These are phyloP conservation scores for Hypothenemus hampei DNA, from an alignment of 1,140 invertebrate genomes.

Conservation along the genomic window DNA sequence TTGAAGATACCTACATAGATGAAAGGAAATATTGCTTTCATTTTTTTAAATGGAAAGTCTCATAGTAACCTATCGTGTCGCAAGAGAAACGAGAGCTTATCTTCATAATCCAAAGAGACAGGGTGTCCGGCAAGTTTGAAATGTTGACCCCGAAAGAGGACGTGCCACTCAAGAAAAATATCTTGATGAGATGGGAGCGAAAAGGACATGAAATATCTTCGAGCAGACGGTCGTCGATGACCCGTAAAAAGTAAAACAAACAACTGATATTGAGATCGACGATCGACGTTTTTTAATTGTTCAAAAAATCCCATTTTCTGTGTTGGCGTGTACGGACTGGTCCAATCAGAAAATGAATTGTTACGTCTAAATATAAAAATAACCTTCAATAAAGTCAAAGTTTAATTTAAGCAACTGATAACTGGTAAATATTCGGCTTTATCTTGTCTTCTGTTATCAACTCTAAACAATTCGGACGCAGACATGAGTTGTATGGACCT, in stretches of 20 bases:
- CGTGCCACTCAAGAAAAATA: constrained; percentile 4
- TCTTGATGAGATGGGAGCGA: constrained; percentile 10
- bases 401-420: constrained; percentile 15
- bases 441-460: neutral
- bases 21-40: no score
- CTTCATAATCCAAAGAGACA: constrained; percentile 21
- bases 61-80: no score
- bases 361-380: constrained; percentile 1
- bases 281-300: neutral
- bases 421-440: constrained; percentile 4
- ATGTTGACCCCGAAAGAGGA: constrained; percentile 22
- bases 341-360: neutral
- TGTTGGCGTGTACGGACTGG: neutral
- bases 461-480: constrained; percentile 8
- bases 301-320: no score
- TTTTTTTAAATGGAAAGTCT: no score
- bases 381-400: constrained; percentile 9
- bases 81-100: constrained; percentile 6
- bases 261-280: no score
- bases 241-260: constrained; percentile 21
- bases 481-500: constrained; percentile 12
- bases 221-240: constrained; percentile 24
- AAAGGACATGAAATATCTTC: constrained; percentile 20
- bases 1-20: no score
- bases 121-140: constrained; percentile 22